Percentiles rank a stretch among this genome's conserved stretches.
phyloP scores from a whole-genome alignment of 2,113 vertebrate species.

The Rallus limicola region DNA sequence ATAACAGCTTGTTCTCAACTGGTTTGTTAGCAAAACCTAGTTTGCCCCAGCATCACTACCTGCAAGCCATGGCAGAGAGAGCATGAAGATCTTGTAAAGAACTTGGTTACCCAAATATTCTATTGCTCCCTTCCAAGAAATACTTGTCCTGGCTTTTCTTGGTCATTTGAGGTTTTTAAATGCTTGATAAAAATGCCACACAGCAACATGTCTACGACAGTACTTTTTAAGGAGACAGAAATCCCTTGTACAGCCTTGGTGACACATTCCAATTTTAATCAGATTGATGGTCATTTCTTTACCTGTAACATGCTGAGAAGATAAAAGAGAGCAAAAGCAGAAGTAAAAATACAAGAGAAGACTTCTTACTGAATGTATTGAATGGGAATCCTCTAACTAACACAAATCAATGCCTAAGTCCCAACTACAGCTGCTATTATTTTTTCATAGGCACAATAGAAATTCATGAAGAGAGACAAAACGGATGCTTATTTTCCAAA shows the following conservation, averaged over 20 bases:
- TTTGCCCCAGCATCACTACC: neutral
- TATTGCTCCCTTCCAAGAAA: neutral
- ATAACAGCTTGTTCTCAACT: neutral
- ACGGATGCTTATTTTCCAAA: slow-evolving; percentile 7
- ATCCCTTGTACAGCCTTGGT: neutral
- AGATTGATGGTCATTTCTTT: neutral
- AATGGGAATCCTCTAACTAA: neutral
- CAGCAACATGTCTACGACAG: neutral
- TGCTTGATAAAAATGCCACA: neutral
- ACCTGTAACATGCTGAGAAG: neutral
- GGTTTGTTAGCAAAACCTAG: neutral
- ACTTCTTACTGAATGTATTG: neutral
- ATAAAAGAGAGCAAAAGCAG: neutral
- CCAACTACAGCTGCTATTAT: neutral
- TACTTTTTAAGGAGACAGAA: neutral
- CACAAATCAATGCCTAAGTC: neutral
- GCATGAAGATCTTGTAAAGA: neutral
- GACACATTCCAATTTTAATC: neutral
- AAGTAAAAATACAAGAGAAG: neutral
- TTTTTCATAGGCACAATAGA: neutral
- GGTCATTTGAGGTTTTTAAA: too few relatives aligned
- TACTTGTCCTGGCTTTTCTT: neutral
- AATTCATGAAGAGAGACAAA: neutral
- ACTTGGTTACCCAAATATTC: neutral
- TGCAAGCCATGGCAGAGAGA: neutral